Base-by-base conservation (phyloP, 2,797 vertebrate genomes). In the Masticophis lateralis region DNA sequence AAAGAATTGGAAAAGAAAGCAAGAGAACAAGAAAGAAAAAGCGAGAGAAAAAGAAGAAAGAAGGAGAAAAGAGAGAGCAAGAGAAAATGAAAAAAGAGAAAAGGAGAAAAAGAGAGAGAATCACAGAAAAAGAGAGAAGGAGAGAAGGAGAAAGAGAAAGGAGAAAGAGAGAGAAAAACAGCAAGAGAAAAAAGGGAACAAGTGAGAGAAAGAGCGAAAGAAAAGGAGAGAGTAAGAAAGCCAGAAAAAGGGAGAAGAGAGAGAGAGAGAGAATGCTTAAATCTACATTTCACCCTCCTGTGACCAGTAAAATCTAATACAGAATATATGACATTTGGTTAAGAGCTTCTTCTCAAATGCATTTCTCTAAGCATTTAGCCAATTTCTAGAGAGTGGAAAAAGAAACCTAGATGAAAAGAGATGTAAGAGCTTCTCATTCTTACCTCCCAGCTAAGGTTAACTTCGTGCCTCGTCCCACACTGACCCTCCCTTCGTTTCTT, bases 141-240 rank as follows among this genome's bases (percentile, higher is more conserved):
- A 79, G n/a, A n/a, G n/a, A n/a, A n/a, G n/a, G n/a, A n/a, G n/a
- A n/a, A n/a, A n/a, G 32, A 37, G 9, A 1, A 12, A 97, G 96
- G 90, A 63, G 61, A 89, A 43, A 89, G 51, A 28, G 60, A 96
- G 25, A 56, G 94, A 61, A 37, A 43, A 56, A 37, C 13, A 7
- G 32, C 28, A 5, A 37, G 2, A 47, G 37, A 86, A 51, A 86
- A 47, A 20, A 97, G 96, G 95, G 96, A 97, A 61, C 56, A 5
- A 2, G 32, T 2, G 2, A 79, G 1, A 47, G 37, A 86, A 86
- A 86, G 7, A 97, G 95, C 95, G 18, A 56, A 94, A 96, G 96
- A 97, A 1, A 14, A 12, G 25, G 11, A 97, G 96, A 66, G 61
- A 89, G 56, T 86, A 32, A n/a, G 63, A 95, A 20, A 59, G 94